Percentiles rank a stretch among this genome's conserved stretches.
Conservation (phyloP, 2,797 vertebrate species). For the Muraenolepis orangiensis region DNA sequence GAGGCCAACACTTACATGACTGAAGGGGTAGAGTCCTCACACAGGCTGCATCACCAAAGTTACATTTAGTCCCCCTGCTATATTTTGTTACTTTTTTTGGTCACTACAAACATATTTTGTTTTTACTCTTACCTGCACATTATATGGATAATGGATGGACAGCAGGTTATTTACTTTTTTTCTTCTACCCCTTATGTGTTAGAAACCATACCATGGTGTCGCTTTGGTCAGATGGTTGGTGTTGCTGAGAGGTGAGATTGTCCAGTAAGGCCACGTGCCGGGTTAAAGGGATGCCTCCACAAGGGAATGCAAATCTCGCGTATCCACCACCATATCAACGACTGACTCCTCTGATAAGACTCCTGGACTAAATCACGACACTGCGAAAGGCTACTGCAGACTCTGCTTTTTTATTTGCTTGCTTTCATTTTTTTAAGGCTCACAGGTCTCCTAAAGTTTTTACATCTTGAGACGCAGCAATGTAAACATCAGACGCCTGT, state of each 20-base stretch:
- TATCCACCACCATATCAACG: background rate
- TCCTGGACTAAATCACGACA: slow-evolving; percentile 45
- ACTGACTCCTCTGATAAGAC: slow-evolving; percentile 29
- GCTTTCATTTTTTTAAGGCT: no score
- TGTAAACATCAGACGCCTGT: background rate
- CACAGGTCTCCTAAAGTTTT: background rate
- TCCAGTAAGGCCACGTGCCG: slow-evolving; percentile 41
- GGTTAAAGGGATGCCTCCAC: slow-evolving; percentile 61
- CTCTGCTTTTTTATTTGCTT: background rate
- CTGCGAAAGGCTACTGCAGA: background rate
- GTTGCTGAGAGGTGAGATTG: slow-evolving; percentile 48
- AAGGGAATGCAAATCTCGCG: slow-evolving; percentile 55
- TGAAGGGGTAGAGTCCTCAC: background rate
- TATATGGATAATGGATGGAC: slow-evolving; percentile 47
- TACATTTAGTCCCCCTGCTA: background rate
- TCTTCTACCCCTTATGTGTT: slow-evolving; percentile 20
- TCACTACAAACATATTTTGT: background rate
- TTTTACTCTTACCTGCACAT: slow-evolving; percentile 16
- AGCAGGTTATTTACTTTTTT: slow-evolving; percentile 17
- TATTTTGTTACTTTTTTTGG: background rate
- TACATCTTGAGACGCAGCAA: background rate
- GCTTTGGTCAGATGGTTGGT: slow-evolving; percentile 6
- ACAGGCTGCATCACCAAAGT: slow-evolving; percentile 10
- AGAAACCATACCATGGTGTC: slow-evolving; percentile 17
- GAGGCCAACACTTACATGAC: slow-evolving; percentile 12